Evolutionary conservation across 30 jellyfish, hydroid and myxozoan genomes (phyloP).

Genomic region (Chrysaora quinquecirrha): DNA sequence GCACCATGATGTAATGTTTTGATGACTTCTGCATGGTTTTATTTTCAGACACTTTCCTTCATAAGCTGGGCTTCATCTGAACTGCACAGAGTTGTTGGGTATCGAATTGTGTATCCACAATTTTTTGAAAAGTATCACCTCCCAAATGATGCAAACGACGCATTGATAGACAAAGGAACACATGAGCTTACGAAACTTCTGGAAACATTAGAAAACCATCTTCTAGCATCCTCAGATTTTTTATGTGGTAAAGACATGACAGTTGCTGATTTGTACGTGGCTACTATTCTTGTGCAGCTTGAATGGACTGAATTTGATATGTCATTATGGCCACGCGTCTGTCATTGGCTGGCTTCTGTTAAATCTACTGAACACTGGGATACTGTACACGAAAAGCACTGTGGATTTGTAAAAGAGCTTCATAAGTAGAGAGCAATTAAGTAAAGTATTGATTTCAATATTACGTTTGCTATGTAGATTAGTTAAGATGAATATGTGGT

Average conservation of each 20-base stretch:
- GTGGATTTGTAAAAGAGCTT: constrained; percentile 77
- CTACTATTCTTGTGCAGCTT: constrained; percentile 80
- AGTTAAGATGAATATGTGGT: too few relatives aligned
- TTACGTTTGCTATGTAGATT: too few relatives aligned
- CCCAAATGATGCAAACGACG: constrained; percentile 88
- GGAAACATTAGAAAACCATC: constrained; percentile 76
- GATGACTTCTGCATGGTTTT: too few relatives aligned
- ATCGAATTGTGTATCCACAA: constrained; percentile 84
- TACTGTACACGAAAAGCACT: constrained; percentile 86
- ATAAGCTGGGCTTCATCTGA: constrained; percentile 82
- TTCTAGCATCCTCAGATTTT: constrained; percentile 41
- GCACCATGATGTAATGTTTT: too few relatives aligned
- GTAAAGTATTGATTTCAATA: too few relatives aligned
- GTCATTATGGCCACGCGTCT: constrained; percentile 77
- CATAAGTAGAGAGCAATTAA: constrained; percentile 54
- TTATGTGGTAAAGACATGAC: constrained; percentile 72
- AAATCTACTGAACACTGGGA: constrained; percentile 68
- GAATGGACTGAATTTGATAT: constrained; percentile 93
- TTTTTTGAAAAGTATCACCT: constrained; percentile 85
- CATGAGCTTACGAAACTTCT: constrained; percentile 76
- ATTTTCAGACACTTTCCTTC: constrained; percentile 64
- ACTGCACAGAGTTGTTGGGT: constrained; percentile 84
- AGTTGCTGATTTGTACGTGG: constrained; percentile 87
- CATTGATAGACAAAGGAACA: constrained; percentile 87
- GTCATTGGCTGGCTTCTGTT: constrained; percentile 62